phyloP scores from a whole-genome alignment of 2,113 vertebrate species.

The Agapornis roseicollis region DNA sequence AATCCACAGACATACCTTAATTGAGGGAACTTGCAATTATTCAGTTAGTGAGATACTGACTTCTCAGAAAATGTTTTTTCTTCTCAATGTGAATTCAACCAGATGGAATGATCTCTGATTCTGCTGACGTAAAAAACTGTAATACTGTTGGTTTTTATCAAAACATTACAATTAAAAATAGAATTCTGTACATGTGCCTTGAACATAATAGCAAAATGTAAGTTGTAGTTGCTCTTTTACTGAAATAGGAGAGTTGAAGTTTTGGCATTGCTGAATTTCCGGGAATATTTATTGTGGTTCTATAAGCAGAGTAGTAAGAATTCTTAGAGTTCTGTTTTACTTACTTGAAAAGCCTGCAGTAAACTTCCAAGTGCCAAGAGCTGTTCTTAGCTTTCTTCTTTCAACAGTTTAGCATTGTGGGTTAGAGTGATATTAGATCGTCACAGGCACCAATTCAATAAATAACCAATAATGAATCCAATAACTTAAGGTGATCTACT shows the following conservation, averaged over 20 bases:
- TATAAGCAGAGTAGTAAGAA: neutral
- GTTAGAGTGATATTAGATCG: neutral
- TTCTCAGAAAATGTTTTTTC: neutral
- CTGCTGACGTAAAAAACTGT: neutral
- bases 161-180: neutral
- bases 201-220: neutral
- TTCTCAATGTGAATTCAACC: neutral
- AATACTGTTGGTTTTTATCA: neutral
- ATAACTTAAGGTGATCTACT: neutral
- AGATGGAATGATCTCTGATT: neutral
- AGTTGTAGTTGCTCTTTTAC: neutral
- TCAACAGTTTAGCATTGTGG: neutral
- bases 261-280: neutral
- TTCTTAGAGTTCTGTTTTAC: neutral
- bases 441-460: neutral
- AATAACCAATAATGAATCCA: neutral
- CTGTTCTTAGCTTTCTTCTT: neutral
- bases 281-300: neutral
- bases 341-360: neutral
- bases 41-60: neutral
- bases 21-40: neutral
- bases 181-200: neutral
- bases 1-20: neutral
- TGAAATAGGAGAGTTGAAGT: neutral
- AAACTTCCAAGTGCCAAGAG: neutral